Conservation (phyloP, 2,113 vertebrate species). For the Hylia prasina region DNA sequence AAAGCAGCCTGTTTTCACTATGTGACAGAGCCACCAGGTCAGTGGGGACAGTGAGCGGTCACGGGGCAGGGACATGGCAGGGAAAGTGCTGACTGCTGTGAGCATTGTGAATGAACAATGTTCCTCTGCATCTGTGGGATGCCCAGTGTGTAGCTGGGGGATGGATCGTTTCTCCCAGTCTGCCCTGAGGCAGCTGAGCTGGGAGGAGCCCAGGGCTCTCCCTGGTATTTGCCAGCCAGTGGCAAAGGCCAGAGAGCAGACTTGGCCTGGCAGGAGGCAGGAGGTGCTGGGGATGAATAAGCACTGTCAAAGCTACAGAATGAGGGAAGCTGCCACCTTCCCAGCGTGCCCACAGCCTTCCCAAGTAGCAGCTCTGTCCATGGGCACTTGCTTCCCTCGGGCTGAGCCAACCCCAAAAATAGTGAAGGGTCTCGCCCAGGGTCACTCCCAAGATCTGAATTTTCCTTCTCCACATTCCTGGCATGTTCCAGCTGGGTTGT, state of each 20-base stretch:
- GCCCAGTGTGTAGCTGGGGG: neutral
- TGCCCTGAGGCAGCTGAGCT: neutral
- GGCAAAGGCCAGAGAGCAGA: neutral
- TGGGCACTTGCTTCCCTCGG: neutral
- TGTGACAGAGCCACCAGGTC: neutral
- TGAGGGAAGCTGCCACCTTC: neutral
- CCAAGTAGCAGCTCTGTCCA: neutral
- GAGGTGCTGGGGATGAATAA: neutral
- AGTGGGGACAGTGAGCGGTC: neutral
- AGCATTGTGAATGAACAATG: neutral
- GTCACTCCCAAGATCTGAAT: neutral
- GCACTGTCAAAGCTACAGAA: neutral
- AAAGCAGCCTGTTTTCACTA: neutral
- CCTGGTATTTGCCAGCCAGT: neutral
- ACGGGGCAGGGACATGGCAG: neutral
- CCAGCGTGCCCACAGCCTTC: neutral
- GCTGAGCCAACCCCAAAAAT: neutral
- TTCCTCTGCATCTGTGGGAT: neutral
- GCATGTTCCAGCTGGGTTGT: neutral
- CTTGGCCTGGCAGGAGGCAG: rapidly evolving
- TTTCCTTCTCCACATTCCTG: neutral
- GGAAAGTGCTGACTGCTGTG: neutral
- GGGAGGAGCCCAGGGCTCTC: too few species aligned
- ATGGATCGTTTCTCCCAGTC: neutral
- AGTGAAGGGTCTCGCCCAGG: neutral